A percentile compares a stretch with the other conserved stretches of the same genome.
Conservation (phyloP, 2,113 vertebrate genomes). For the Callaeas wilsoni region DNA sequence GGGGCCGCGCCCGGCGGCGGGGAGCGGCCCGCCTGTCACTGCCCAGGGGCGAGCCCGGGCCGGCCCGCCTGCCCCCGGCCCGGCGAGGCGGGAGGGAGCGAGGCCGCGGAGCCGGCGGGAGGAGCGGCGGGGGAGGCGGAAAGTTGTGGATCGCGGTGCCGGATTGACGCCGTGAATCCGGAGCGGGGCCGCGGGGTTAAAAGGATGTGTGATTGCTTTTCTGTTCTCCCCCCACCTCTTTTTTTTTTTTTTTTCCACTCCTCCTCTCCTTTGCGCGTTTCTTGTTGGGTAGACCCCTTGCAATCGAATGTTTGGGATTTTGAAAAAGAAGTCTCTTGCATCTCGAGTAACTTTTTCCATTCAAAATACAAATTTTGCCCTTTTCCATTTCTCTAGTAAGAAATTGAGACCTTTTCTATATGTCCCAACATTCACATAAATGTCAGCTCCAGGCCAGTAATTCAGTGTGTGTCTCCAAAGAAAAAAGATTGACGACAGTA, state of each 20-base stretch:
- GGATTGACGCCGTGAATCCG: neutral
- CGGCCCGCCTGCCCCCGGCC: too few relatives aligned
- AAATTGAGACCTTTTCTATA: neutral
- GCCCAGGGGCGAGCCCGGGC: too few relatives aligned
- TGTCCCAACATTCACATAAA: neutral
- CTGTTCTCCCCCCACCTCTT: neutral
- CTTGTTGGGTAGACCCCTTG: neutral
- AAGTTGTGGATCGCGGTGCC: neutral
- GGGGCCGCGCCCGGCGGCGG: too few relatives aligned
- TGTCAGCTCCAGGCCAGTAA: neutral
- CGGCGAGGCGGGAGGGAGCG: neutral
- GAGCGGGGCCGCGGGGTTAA: neutral
- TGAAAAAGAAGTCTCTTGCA: neutral
- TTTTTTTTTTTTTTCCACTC: neutral
- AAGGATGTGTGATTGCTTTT: conserved; percentile 14
- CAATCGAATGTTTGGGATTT: neutral
- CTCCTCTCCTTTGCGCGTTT: neutral
- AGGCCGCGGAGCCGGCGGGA: neutral
- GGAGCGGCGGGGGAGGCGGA: neutral
- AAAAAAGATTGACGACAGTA: neutral
- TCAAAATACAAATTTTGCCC: neutral
- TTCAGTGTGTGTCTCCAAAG: neutral
- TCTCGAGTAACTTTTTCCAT: neutral
- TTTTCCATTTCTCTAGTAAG: neutral
- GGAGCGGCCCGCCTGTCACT: neutral